A percentile compares a stretch with the other conserved stretches of the same genome.
Evolutionary conservation across 2,797 vertebrate species (phyloP).

Genomic region (Lates japonicus): DNA sequence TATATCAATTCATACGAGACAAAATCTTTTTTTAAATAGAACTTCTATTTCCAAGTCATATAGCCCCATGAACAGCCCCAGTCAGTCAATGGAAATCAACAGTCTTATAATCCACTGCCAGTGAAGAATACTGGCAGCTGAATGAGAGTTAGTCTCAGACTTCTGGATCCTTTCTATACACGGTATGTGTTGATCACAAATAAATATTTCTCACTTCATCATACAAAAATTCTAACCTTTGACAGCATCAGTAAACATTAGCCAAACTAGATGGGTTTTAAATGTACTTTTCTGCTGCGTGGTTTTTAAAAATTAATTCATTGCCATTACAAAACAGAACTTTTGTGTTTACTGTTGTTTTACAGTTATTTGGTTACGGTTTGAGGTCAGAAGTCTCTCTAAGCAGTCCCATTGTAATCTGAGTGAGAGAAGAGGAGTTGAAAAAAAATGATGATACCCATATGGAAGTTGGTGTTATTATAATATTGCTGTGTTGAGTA

Average conservation of each 20-base stretch:
- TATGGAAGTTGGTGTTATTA: neutral
- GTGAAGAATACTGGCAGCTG: neutral
- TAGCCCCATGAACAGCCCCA: neutral
- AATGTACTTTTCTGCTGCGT: neutral
- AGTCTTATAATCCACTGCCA: neutral
- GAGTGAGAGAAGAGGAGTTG: neutral
- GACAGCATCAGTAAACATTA: neutral
- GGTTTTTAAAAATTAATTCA: neutral
- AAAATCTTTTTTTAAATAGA: neutral
- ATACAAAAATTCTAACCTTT: neutral
- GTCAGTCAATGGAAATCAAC: neutral
- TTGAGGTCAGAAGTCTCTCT: neutral
- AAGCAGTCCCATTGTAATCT: neutral
- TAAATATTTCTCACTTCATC: neutral
- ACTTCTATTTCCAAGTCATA: neutral
- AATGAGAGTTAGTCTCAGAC: too few relatives aligned
- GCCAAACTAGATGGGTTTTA: neutral
- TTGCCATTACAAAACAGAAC: neutral
- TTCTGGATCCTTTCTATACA: too few relatives aligned
- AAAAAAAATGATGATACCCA: neutral
- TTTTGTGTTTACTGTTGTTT: neutral
- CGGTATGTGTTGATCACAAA: neutral
- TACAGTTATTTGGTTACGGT: neutral
- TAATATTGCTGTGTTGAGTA: neutral
- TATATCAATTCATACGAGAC: neutral